Percentiles rank a stretch among this genome's conserved stretches.
These are phyloP conservation scores for Elymnias hypermnestra DNA, from an alignment of 1,140 invertebrate species.

Conservation along the genomic window DNA sequence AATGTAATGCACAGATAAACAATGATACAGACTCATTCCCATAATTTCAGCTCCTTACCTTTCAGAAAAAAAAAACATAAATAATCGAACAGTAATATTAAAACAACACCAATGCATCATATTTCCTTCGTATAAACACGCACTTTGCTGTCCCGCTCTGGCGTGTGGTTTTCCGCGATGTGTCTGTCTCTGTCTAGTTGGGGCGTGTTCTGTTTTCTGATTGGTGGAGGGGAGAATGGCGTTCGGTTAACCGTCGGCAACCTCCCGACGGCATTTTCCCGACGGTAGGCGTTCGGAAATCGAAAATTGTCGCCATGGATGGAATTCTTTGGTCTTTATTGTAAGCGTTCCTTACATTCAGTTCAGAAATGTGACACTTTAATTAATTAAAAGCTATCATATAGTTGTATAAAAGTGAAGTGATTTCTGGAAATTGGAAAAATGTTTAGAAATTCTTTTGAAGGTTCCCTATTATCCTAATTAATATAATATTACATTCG, in stretches of 20 bases:
- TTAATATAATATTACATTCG: too few species aligned
- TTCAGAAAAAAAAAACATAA: constrained; percentile 54
- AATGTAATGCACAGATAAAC: constrained; percentile 34
- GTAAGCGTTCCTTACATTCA: neutral
- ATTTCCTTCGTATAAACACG: constrained; percentile 65
- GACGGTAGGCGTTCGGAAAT: constrained; percentile 54
- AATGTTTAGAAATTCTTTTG: too few species aligned
- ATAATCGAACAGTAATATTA: constrained; percentile 67
- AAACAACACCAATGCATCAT: constrained; percentile 73
- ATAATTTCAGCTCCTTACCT: constrained; percentile 48
- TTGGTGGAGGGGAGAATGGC: constrained; percentile 61
- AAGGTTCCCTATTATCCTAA: too few species aligned
- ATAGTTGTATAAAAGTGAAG: neutral
- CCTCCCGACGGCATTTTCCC: constrained; percentile 64
- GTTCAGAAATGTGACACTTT: neutral
- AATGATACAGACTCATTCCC: constrained; percentile 26
- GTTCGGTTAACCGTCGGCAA: constrained; percentile 43
- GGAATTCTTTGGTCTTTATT: constrained; percentile 20
- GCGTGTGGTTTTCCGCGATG: constrained; percentile 35
- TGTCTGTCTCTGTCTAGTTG: constrained; percentile 31
- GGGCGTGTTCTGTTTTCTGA: constrained; percentile 56
- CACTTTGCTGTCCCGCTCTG: constrained; percentile 34
- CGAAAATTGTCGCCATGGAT: constrained; percentile 34
- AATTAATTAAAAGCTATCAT: constrained; percentile 1
- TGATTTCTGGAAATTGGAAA: neutral